Evolutionary conservation across 2,113 vertebrate species (phyloP).

Genomic region (Halichoerus grypus): DNA sequence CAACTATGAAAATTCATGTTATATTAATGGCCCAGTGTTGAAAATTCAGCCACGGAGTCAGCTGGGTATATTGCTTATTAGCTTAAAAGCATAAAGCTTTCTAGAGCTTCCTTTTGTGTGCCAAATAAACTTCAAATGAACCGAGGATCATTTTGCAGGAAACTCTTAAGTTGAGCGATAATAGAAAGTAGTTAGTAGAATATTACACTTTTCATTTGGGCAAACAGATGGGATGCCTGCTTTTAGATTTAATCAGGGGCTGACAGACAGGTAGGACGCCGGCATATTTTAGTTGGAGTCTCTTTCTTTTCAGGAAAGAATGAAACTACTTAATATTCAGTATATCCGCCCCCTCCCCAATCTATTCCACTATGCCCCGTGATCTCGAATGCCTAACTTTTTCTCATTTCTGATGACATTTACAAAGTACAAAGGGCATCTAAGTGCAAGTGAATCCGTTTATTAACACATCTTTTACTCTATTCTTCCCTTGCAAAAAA

Average conservation of each 20-base stretch:
- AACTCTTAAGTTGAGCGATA: conserved; percentile 86
- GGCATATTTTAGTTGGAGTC: conserved; percentile 89
- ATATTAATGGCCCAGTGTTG: conserved; percentile 81
- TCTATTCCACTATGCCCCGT: not conserved
- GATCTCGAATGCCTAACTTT: conserved; percentile 60
- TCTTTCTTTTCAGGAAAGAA: conserved; percentile 90
- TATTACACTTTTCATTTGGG: conserved; percentile 87
- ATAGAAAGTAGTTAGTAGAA: conserved; percentile 84
- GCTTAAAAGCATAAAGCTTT: conserved; percentile 83
- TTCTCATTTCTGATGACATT: conserved; percentile 68
- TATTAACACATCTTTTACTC: conserved; percentile 83
- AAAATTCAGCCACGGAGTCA: conserved; percentile 81
- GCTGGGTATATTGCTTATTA: conserved; percentile 76
- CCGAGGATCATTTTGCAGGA: conserved; percentile 85
- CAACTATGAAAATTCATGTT: conserved; percentile 68
- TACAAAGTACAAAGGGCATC: conserved; percentile 68
- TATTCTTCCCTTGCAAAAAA: conserved; percentile 1
- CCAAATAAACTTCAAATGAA: conserved; percentile 83
- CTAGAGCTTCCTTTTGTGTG: conserved; percentile 82
- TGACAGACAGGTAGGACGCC: conserved; percentile 89
- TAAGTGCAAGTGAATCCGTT: conserved; percentile 82
- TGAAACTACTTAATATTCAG: conserved; percentile 85
- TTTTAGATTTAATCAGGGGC: conserved; percentile 89
- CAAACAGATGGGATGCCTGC: conserved; percentile 94
- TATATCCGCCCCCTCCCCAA: conserved; percentile 63